Evolutionary conservation across 2,888 invertebrate species (phyloP), one percentile per base, ranked within the genome.

Genomic region (Venusia cambrica): DNA sequence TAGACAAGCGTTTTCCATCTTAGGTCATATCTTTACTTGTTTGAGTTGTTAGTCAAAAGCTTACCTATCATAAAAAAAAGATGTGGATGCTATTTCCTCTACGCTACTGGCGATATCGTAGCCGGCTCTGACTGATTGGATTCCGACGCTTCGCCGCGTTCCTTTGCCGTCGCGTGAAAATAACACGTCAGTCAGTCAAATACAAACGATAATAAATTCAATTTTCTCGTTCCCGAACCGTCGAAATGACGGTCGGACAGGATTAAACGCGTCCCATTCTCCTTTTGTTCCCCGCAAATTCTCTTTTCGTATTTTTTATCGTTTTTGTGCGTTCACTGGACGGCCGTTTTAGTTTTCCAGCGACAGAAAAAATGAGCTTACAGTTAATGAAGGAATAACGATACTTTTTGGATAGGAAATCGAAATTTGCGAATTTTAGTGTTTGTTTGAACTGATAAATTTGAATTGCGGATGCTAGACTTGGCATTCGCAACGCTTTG

Each of bases 181-280:
- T 84, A 85, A 83, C 84, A 84, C 77, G 85, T 85, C 85, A 84
- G 85, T 85, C 85, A 84, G 73, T 85, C 85, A 85, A 83, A 84
- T 70, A 80, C 76, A 74, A 75, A 71, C 74, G 75, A 83, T 87
- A 81, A 85, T 85, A 87, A 85, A 87, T 87, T 85, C 84, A 84
- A 85, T 85, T 87, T 83, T 79, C 78, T 63, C 73, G 68, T 57
- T 59, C 69, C 62, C 65, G 62, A 62, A 56, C 64, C 63, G 68
- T 62, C 66, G 68, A 68, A 78, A 78, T 73, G 77, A 71, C 78
- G 76, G 63, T 76, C 73, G 79, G 78, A 71, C 79, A 70, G 80
- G 81, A 84, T 85, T 84, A 85, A 83, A 78, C 64, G 68, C 64
- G 77, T 74, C 73, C 73, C 66, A 68, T 71, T 75, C 80, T 73